phyloP scores from a whole-genome alignment of 2,888 invertebrate species.

The Crossocerus cetratus region DNA sequence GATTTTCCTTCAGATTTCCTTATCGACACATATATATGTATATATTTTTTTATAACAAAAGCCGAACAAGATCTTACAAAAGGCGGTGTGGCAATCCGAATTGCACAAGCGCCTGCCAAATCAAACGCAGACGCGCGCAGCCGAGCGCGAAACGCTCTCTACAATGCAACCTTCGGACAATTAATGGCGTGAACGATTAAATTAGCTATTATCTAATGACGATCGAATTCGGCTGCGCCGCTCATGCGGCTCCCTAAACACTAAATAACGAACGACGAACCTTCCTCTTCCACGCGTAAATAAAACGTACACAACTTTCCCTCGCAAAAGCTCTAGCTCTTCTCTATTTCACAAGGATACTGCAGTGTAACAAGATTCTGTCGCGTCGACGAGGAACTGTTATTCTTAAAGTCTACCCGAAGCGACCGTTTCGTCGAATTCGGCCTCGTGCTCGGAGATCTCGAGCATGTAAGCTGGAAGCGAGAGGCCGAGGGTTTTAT shows the following conservation, averaged over 20 bases:
- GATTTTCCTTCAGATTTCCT: background rate
- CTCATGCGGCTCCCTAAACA: slow-evolving; percentile 18
- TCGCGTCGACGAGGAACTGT: background rate
- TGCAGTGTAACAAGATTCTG: background rate
- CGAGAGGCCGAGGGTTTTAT: slow-evolving; percentile 81
- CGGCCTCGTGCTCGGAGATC: slow-evolving; percentile 83
- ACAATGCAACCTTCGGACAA: slow-evolving; percentile 1
- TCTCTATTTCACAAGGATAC: slow-evolving; percentile 1
- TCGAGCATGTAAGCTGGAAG: slow-evolving; percentile 85
- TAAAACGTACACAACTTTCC: background rate
- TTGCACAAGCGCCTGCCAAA: background rate
- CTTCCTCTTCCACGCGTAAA: background rate
- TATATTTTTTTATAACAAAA: slow-evolving; percentile 1
- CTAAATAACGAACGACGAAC: slow-evolving; percentile 38
- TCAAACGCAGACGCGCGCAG: background rate
- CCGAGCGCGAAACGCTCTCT: background rate
- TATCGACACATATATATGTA: background rate
- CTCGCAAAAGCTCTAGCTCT: background rate
- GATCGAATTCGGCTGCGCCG: slow-evolving; percentile 15
- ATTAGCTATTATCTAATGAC: slow-evolving; percentile 13
- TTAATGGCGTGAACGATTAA: background rate
- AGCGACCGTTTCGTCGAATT: slow-evolving; percentile 80
- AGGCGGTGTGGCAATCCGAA: background rate
- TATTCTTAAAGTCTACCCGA: slow-evolving; percentile 12
- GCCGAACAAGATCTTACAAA: background rate